phyloP scores from a whole-genome alignment of 1,140 invertebrate genomes.

The Triops cancriformis region DNA sequence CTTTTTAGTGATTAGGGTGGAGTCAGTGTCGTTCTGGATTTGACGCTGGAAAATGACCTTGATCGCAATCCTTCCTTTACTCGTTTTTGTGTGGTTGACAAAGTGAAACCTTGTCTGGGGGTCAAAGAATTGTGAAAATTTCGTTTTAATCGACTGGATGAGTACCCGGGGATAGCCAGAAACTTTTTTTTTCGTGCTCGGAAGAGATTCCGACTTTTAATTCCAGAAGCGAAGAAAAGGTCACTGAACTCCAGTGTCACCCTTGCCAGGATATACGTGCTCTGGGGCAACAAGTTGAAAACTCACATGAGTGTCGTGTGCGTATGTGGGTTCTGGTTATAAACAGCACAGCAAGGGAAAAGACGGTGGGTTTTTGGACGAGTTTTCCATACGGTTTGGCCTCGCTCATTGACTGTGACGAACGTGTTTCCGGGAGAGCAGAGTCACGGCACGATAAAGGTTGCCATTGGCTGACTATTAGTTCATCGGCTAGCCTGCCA shows the following conservation, averaged over 20 bases:
- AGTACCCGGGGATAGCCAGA: neutral
- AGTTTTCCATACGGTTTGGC: neutral
- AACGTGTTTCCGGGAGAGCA: neutral
- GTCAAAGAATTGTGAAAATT: neutral
- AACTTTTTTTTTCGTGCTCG: neutral
- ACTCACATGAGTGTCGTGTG: slow-evolving; percentile 1
- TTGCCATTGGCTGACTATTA: neutral
- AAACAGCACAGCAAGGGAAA: neutral
- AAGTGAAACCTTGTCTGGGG: neutral
- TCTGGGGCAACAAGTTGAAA: slow-evolving; percentile 7
- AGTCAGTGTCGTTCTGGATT: neutral
- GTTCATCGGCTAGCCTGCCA: neutral
- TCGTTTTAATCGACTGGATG: too few species aligned
- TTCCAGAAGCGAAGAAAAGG: neutral
- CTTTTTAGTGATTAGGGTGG: neutral
- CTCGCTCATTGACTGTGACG: neutral
- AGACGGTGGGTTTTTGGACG: neutral
- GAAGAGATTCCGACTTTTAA: neutral
- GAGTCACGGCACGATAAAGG: neutral
- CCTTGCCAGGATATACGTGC: slow-evolving; percentile 2
- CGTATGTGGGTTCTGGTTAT: neutral
- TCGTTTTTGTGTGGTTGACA: neutral
- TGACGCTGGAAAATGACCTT: neutral
- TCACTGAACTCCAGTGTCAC: neutral
- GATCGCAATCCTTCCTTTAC: neutral